A percentile compares a stretch with the other conserved stretches of the same genome.
phyloP scores from a whole-genome alignment of 2,797 vertebrate genomes.

The Macrochelys suwanniensis region DNA sequence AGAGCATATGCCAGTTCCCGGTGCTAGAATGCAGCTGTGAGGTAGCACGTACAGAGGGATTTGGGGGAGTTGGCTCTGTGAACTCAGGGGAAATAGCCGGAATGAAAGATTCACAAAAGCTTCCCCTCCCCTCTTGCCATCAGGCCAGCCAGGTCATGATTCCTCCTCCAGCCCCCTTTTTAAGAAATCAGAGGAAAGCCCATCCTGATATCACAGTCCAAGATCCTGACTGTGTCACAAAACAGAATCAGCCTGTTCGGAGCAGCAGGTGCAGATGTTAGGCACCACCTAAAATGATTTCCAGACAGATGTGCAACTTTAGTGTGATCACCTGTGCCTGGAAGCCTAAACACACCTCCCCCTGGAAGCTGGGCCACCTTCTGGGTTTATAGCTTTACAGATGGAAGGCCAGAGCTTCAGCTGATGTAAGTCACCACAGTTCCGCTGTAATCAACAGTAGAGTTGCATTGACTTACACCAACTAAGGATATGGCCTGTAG shows the following conservation, averaged over 20 bases:
- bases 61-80: not conserved
- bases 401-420: not conserved
- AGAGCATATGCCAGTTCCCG: not conserved
- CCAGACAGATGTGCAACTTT: not conserved
- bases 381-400: not conserved
- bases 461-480: not conserved
- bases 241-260: not conserved
- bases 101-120: not conserved
- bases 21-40: not conserved
- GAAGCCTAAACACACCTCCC: not conserved
- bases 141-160: not conserved
- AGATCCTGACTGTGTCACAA: not conserved
- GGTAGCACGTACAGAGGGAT: not conserved
- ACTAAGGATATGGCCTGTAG: not conserved
- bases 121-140: not conserved
- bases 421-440: not conserved
- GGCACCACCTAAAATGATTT: not conserved
- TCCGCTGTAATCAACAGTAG: not conserved
- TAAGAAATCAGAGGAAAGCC: not conserved
- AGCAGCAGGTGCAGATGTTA: not conserved
- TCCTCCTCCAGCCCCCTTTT: not conserved
- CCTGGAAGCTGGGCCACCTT: not conserved
- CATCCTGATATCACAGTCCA: not conserved
- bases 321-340: not conserved
- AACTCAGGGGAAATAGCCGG: not conserved